Evolutionary conservation across 2,113 vertebrate genomes (phyloP), one percentile per base, ranked within the genome.

Genomic region (Microcebus ravelobensis): DNA sequence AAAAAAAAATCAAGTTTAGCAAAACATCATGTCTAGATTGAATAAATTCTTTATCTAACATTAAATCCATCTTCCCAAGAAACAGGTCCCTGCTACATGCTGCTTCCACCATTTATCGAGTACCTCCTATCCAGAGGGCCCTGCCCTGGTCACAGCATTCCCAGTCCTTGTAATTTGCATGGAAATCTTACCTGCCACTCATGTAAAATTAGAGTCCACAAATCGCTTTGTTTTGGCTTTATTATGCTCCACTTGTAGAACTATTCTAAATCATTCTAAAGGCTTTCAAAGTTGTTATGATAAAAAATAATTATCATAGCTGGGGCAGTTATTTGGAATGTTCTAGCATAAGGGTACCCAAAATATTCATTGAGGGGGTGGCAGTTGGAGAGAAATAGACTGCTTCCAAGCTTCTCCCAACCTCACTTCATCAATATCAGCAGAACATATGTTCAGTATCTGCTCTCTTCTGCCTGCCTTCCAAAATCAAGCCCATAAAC

Each of bases 401-500:
- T 36, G 39, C 52, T 90, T 92, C 63, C 80, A 36, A 92, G 50
- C 45, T 85, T 68, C 39, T 61, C 87, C 71, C 87, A 93, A 36
- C 36, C 14, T 87, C 74, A 36, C 17, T 95, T 89, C 79, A 84
- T 92, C 95, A 45, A 31, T 96, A 88, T 74, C 94, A 94, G 48
- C 5, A 29, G 63, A 97, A 71, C 95, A 96, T 90, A 95, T 93
- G 93, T 63, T 96, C 25, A 15, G 48, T 70, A 73, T 82, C 91
- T 89, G 57, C 68, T 94, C 74, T 94, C 92, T 79, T 95, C 68
- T 77, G 63, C 59, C 65, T 95, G 45, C 45, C 57, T 97, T 96
- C 83, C 79, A 71, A 92, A 96, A 67, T 80, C 45, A 74, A 48
- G 74, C 29, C 79, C 74, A 61, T 45, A 74, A 96, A 76, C 86